Percentiles rank a stretch among this genome's conserved stretches.
phyloP scores from a whole-genome alignment of 35 echinoderm and acorn worm species.

The Amphiura filiformis region DNA sequence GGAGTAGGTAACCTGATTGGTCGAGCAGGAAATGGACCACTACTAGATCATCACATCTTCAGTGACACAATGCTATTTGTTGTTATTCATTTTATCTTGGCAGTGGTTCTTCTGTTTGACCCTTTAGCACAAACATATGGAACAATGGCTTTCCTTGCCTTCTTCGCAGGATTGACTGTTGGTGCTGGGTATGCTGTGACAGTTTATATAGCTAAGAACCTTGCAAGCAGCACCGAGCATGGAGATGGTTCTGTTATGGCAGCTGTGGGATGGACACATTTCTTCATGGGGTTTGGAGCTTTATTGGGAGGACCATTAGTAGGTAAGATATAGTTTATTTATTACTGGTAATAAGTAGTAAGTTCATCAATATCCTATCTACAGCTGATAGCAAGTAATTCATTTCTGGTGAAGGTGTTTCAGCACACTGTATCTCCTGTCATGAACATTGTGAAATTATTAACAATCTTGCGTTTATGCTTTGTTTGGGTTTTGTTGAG shows the following conservation, averaged over 20 bases:
- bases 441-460: no score
- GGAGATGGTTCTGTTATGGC: no score
- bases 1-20: not conserved
- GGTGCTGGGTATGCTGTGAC: not conserved
- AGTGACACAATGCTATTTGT: not conserved
- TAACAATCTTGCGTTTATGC: no score
- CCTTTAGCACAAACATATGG: not conserved
- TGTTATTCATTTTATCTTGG: not conserved
- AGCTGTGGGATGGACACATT: not conserved
- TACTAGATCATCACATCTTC: not conserved
- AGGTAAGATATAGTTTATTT: no score
- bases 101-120: not conserved
- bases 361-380: no score
- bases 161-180: not conserved
- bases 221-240: no score
- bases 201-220: not conserved
- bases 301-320: not conserved
- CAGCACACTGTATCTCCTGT: no score
- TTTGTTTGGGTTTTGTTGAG: no score
- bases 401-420: no score
- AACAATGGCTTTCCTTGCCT: not conserved
- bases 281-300: not conserved
- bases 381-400: no score
- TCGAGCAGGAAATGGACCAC: not conserved
- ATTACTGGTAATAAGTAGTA: no score